Base-by-base conservation (phyloP, 2,888 invertebrate species). In the Morinoia aosen region DNA sequence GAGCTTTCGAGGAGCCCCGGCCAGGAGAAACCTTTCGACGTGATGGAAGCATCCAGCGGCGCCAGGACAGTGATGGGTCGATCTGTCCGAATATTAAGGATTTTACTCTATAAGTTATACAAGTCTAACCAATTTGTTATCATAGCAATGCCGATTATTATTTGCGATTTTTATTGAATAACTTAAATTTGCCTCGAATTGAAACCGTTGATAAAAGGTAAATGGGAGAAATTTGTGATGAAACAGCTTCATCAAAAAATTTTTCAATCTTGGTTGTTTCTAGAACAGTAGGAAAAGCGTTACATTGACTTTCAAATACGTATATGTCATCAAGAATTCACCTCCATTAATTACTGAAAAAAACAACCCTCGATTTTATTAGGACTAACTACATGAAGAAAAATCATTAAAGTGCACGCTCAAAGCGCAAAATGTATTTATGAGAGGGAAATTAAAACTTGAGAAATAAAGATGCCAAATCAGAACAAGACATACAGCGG, bases 21-120 rank as follows among this genome's bases (percentile, higher is more conserved):
- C 96, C 96, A 96, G 33, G 96, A 95, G 93, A 96, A 96, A 19
- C 96, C 96, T 94, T 96, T 96, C 61, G 96, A 96, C 11, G 96
- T 96, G 61, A 96, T 95, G 95, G 96, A 95, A 0, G 96, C 96
- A 88, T 96, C 96, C 14, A 96, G 95, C 14, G 96, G 96, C 3
- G 96, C 96, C 76, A 96, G 58, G 33, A 96, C 57, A 56, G 96
- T 96, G 93, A 95, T 94, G 95, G 91, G 58, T 14, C 33, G 33
- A 64, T 95, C 95, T 95, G 95, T n/a, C 16, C 40, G 40, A 48
- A 76, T 76, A 76, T 76, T 76, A 12, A 76, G 16, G 33, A 19
- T 25, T 76, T 76, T 76, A 12, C 19, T 76, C 8, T 19, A 76
- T 33, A 1, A 76, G 8, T 33, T 76, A 33, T 76, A 76, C 25